These are phyloP conservation scores for Xanthorhoe spadicearia DNA, from an alignment of 2,888 invertebrate species.

Conservation along the genomic window DNA sequence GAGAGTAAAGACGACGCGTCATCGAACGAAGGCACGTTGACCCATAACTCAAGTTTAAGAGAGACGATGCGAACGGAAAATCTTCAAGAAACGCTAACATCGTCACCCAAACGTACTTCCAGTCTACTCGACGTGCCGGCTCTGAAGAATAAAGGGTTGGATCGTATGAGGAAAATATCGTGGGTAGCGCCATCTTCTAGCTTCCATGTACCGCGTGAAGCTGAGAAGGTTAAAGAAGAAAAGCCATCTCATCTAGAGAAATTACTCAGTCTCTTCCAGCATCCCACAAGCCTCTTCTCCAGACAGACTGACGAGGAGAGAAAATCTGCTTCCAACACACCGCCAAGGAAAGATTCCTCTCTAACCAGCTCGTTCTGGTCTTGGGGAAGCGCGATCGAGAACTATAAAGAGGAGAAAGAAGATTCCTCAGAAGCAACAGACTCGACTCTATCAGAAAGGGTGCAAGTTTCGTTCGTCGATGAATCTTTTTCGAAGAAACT, in stretches of 20 bases:
- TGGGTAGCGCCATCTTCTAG: conserved; percentile 84
- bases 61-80: conserved; percentile 62
- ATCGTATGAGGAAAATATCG: conserved; percentile 84
- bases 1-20: conserved; percentile 74
- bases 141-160: conserved; percentile 69
- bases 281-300: conserved; percentile 86
- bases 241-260: conserved; percentile 87
- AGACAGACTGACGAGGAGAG: conserved; percentile 77
- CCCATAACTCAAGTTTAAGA: conserved; percentile 74
- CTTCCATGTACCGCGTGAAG: conserved; percentile 70
- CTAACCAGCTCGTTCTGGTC: conserved; percentile 79
- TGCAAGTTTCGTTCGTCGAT: conserved; percentile 78
- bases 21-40: conserved; percentile 81
- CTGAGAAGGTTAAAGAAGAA: conserved; percentile 60
- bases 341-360: conserved; percentile 77
- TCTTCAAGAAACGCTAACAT: conserved; percentile 64
- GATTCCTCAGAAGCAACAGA: conserved; percentile 75
- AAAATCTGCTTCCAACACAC: conserved; percentile 70
- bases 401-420: conserved; percentile 62
- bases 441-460: conserved; percentile 76
- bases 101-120: conserved; percentile 71
- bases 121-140: conserved; percentile 79
- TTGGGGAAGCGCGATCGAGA: conserved; percentile 73
- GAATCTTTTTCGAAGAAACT: conserved; percentile 78
- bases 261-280: conserved; percentile 87